Evolutionary conservation across 2,888 invertebrate genomes (phyloP), one percentile per base, ranked within the genome.

Genomic region (Ichneumoninae sp.): DNA sequence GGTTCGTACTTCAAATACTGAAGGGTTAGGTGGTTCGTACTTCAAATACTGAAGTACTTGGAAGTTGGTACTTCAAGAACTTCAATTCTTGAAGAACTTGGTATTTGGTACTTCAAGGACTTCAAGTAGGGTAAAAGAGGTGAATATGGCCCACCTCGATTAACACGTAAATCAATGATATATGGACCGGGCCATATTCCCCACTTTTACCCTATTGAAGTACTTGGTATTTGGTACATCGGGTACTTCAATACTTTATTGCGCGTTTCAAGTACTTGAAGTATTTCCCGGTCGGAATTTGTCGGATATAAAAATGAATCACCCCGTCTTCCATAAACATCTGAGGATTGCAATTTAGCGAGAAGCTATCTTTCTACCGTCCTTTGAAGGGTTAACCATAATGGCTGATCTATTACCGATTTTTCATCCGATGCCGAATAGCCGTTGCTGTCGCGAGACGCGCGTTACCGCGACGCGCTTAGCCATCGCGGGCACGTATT

Each of bases 401-500:
- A 30, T n/a, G 79, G 75, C 75, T 76, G 82, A 79, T 79, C 65
- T 19, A 82, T 60, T 68, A 71, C 36, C 40, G 75, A 82, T 54
- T 60, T 82, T 78, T 84, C 79, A n/a, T 76, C 82, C 72, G 57
- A 75, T 36, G 40, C 66, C 26, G 44, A 36, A 16, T 77, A 26
- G 16, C 6, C 36, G 52, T 33, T 36, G 52, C n/a, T 33, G 60
- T 36, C 13, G 26, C 5, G 57, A 52, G 81, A 83, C 74, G 70
- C 78, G 62, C 54, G 66, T 89, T 89, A 89, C 85, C 87, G 85
- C 84, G 82, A 83, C 82, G 82, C 86, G 89, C 90, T 91, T 91
- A 90, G 88, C 87, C 87, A 88, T 88, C 90, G 86, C 85, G 89
- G 89, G 91, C 92, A 92, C 91, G 92, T 92, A 91, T 89, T 91